phyloP scores from a whole-genome alignment of 2,797 vertebrate species.

The Phoxinus dragarum region DNA sequence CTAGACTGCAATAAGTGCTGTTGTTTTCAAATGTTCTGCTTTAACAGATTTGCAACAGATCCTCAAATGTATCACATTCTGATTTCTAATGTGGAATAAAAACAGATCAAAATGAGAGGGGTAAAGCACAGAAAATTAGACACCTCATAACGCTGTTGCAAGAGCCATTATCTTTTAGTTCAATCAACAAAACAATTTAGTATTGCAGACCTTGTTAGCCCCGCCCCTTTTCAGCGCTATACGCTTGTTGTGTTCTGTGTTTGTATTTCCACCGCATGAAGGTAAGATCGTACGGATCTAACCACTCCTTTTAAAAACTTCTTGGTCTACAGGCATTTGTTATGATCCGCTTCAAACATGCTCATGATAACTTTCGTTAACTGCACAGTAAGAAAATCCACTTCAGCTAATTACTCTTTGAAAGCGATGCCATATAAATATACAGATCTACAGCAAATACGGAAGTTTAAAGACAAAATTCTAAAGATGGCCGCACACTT shows the following conservation, averaged over 20 bases:
- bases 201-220: background rate
- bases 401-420: background rate
- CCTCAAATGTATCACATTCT: background rate
- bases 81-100: background rate
- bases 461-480: background rate
- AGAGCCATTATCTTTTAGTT: background rate
- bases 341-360: too few species aligned
- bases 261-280: background rate
- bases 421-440: background rate
- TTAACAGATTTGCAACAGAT: background rate
- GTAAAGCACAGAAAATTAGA: background rate
- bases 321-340: too few species aligned
- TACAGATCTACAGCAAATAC: background rate
- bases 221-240: background rate
- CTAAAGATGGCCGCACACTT: background rate
- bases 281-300: background rate
- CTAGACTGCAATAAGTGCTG: background rate
- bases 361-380: too few species aligned
- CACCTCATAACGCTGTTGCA: background rate
- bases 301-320: too few species aligned
- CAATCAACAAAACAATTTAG: slow-evolving; percentile 14
- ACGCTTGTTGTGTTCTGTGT: background rate
- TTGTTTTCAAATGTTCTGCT: background rate
- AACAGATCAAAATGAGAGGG: background rate
- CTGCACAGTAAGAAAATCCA: too few species aligned